phyloP scores from a whole-genome alignment of 2,113 vertebrate genomes.

The Coryphaenoides rupestris region DNA sequence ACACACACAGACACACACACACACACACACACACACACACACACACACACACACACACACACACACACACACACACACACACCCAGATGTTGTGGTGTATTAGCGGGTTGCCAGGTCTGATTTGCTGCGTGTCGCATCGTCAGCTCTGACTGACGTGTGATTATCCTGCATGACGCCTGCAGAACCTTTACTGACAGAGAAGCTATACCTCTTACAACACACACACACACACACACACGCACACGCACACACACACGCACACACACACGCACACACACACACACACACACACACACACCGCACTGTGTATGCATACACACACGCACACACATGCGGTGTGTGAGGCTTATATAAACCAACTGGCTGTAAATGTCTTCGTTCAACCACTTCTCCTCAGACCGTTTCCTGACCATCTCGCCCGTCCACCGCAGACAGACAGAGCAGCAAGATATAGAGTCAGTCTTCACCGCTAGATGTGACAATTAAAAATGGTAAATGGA shows the following conservation, averaged over 20 bases:
- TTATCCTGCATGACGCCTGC: constrained; percentile 48
- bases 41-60: no score
- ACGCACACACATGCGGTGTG: constrained; percentile 1
- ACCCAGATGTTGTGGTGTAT: constrained; percentile 47
- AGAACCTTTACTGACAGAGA: constrained; percentile 48
- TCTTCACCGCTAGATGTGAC: no score
- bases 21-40: no score
- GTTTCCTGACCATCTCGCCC: constrained; percentile 41
- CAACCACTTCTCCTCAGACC: constrained; percentile 23
- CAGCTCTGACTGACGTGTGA: constrained; percentile 47
- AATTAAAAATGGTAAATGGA: no score
- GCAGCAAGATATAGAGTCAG: constrained; percentile 32
- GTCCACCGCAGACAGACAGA: no score
- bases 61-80: not conserved
- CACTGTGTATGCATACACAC: no score
- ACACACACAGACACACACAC: no score
- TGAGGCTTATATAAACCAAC: constrained; percentile 16
- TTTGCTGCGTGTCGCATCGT: no score
- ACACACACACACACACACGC: constrained; percentile 8
- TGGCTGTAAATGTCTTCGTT: constrained; percentile 30
- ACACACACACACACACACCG: not conserved
- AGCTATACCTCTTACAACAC: constrained; percentile 43
- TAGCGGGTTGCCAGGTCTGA: constrained; percentile 46
- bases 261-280: not conserved
- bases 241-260: constrained; percentile 13